Percentiles rank a stretch among this genome's conserved stretches.
phyloP scores from a whole-genome alignment of 1,140 invertebrate species.

The Anoplophora glabripennis region DNA sequence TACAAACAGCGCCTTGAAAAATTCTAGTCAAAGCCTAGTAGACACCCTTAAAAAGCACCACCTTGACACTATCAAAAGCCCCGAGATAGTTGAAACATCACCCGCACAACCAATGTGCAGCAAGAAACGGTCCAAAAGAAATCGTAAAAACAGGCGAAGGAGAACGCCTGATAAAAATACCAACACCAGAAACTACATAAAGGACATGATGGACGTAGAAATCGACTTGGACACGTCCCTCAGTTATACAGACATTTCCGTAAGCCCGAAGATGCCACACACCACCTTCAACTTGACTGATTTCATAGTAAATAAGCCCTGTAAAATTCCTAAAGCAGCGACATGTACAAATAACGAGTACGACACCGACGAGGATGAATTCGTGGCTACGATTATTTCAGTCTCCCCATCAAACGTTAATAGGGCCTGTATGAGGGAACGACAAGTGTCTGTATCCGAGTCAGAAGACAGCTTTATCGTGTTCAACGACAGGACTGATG shows the following conservation, averaged over 20 bases:
- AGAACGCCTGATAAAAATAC: slow-evolving; percentile 9
- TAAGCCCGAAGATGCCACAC: neutral
- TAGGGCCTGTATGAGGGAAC: neutral
- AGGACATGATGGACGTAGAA: slow-evolving; percentile 11
- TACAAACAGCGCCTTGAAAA: slow-evolving; percentile 9
- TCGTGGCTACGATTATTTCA: slow-evolving; percentile 2
- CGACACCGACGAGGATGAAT: slow-evolving; percentile 8
- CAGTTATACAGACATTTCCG: neutral
- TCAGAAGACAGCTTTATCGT: slow-evolving; percentile 41
- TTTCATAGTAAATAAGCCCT: neutral
- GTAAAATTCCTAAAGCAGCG: neutral
- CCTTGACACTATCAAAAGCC: slow-evolving; percentile 5
- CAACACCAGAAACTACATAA: slow-evolving; percentile 6
- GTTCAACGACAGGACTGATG: slow-evolving; percentile 26
- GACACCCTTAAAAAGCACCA: slow-evolving; percentile 19
- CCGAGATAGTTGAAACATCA: neutral
- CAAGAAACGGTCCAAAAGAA: slow-evolving; percentile 6
- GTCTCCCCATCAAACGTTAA: neutral
- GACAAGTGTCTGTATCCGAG: slow-evolving; percentile 27
- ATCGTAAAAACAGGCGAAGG: slow-evolving; percentile 2
- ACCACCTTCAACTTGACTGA: neutral
- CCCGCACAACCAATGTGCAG: neutral
- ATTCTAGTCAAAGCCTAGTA: slow-evolving; percentile 20
- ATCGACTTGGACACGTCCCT: neutral
- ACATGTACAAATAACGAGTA: slow-evolving; percentile 10